phyloP scores from a whole-genome alignment of 1,140 invertebrate species.

The Agrypnia vestita region DNA sequence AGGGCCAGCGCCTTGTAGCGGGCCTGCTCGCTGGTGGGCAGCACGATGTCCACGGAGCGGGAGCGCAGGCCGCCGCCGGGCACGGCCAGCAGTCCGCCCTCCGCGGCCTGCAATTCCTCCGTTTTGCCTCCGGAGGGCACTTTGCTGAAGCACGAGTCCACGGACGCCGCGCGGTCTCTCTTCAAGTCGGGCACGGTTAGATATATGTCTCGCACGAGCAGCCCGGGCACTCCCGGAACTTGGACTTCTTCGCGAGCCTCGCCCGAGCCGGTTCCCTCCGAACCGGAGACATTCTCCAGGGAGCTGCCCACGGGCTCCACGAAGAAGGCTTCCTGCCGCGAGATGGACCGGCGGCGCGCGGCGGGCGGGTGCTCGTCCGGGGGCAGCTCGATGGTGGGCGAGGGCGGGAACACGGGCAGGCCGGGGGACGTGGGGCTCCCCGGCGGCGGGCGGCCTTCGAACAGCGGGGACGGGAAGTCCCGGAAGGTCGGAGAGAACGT shows the following conservation, averaged over 20 bases:
- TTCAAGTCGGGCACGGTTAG: conserved; percentile 86
- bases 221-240: conserved; percentile 63
- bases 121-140: conserved; percentile 79
- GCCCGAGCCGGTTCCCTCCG: conserved; percentile 67
- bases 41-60: conserved; percentile 90
- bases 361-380: conserved; percentile 67
- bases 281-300: conserved; percentile 74
- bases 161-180: conserved; percentile 86
- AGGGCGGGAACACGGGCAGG: conserved; percentile 61
- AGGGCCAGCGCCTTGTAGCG: conserved; percentile 85
- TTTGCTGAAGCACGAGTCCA: conserved; percentile 87
- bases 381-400: conserved; percentile 72
- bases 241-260: conserved; percentile 71
- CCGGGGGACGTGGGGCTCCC: conserved; percentile 67
- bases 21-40: conserved; percentile 89
- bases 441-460: conserved; percentile 72
- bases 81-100: conserved; percentile 76
- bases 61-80: conserved; percentile 82
- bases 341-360: conserved; percentile 77
- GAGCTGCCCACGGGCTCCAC: conserved; percentile 80
- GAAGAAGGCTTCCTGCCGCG: conserved; percentile 86
- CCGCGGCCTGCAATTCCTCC: conserved; percentile 77
- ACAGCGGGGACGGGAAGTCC: conserved; percentile 65
- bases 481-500: conserved; percentile 77
- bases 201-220: conserved; percentile 81